A percentile compares a stretch with the other conserved stretches of the same genome.
These are phyloP conservation scores for Acrocephalus scirpaceus DNA, from an alignment of 2,797 vertebrate genomes.

Conservation along the genomic window DNA sequence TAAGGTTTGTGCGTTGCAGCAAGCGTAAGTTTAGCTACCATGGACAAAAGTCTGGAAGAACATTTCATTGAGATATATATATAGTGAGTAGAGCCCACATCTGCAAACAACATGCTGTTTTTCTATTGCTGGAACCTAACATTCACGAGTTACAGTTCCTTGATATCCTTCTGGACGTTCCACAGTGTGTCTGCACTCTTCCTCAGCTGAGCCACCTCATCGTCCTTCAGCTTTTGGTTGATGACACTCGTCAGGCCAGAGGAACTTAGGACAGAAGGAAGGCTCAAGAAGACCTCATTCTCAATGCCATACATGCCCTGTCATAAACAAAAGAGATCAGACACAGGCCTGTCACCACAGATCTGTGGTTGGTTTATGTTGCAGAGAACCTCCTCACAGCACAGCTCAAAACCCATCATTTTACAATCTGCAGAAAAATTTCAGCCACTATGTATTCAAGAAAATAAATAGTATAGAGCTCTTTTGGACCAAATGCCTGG, in stretches of 20 bases:
- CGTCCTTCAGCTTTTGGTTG: constrained; percentile 92
- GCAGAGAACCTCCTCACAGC: not conserved
- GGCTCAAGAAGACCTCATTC: constrained; percentile 93
- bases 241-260: constrained; percentile 87
- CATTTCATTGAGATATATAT: not conserved
- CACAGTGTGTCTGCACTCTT: constrained; percentile 92
- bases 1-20: constrained; percentile 61
- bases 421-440: not conserved
- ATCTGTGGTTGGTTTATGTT: not conserved
- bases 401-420: not conserved
- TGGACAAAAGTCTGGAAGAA: constrained; percentile 45
- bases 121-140: not conserved
- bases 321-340: not conserved
- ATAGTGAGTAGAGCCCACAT: not conserved
- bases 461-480: not conserved
- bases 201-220: constrained; percentile 87
- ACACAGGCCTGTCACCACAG: not conserved
- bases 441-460: not conserved
- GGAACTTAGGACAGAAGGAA: constrained; percentile 88
- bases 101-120: not conserved
- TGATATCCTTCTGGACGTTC: constrained; percentile 94
- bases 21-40: constrained; percentile 25
- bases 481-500: not conserved
- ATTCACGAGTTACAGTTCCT: constrained; percentile 81
- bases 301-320: constrained; percentile 90